Evolutionary conservation across 2,113 vertebrate genomes (phyloP).

Genomic region (Nerophis lumbriciformis): DNA sequence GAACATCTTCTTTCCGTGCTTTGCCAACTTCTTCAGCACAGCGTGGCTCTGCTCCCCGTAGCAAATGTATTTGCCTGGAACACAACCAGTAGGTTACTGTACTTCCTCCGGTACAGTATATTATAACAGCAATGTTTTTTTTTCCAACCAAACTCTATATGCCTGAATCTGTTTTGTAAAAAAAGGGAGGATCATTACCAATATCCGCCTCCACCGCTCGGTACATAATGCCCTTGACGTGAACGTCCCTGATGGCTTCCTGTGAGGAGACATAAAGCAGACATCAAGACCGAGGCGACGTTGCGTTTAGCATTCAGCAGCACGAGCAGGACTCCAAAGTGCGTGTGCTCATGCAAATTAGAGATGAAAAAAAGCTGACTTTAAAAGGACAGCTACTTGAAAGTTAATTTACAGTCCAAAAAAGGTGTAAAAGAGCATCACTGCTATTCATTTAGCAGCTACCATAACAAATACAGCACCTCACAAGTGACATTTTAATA

Average conservation of each 20-base stretch:
- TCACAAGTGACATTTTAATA: too few relatives aligned
- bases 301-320: constrained; percentile 44
- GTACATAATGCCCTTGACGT: constrained; percentile 96
- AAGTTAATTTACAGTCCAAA: not conserved
- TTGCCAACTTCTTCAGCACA: constrained; percentile 87
- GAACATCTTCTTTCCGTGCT: constrained; percentile 96
- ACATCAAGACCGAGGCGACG: constrained; percentile 23
- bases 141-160: not conserved
- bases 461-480: too few relatives aligned
- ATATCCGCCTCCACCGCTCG: constrained; percentile 92
- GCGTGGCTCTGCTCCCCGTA: constrained; percentile 91
- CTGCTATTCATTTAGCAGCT: not conserved
- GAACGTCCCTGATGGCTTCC: constrained; percentile 94
- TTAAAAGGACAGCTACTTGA: not conserved
- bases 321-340: constrained; percentile 30
- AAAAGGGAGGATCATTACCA: constrained; percentile 68
- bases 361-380: constrained; percentile 23
- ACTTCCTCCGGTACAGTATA: too few relatives aligned
- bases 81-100: not conserved
- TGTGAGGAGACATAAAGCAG: constrained; percentile 58
- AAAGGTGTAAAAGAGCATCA: not conserved
- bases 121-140: not conserved
- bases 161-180: not conserved
- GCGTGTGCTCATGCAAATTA: constrained; percentile 49
- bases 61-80: constrained; percentile 89